Evolutionary conservation across 2,113 vertebrate genomes (phyloP), one percentile per base, ranked within the genome.

Genomic region (Tetrax tetrax): DNA sequence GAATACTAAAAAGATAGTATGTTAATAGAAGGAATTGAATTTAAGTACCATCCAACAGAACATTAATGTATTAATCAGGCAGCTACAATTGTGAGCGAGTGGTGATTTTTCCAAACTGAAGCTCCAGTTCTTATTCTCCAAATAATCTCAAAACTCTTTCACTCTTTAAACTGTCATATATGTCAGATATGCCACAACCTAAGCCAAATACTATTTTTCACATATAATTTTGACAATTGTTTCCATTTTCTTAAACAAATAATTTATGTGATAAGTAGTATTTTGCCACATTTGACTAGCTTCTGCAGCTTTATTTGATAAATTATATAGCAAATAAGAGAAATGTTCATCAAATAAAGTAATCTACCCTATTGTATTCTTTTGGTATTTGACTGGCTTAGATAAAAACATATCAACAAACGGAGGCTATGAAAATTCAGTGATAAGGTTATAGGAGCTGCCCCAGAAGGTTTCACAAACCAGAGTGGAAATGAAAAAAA

Each of bases 301-400:
- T 83, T 75, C 48, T 60, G 7, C 45, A 87, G 43, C 80, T 82
- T 63, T 84, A 22, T 87, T 61, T 3, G 0, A 84, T 61, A 91
- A 83, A 89, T 89, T 89, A 89, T 83, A 81, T 95, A 86, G 18
- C 35, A 70, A 86, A 90, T 71, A 95, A 78, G 20, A 81, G 22
- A 92, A 93, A 37, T 3, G 8, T 79, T 93, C n/a, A 85, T 91
- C 78, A 90, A 79, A 79, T 78, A 61, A 87, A n/a, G 14, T 61
- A 65, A 91, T 80, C 54, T 93, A 22, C n/a, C 72, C 14, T 69
- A 17, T 27, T 82, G 47, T 12, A 79, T 83, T 15, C 19, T 95
- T 92, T 47, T 77, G 48, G 31, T 69, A 8, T 84, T 96, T 82
- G 64, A 64, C 43, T 90, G 45, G 33, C 28, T 91, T 45, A 88